Base-by-base conservation (phyloP, 2,888 invertebrate species). In the Drosophila suboccidentalis region DNA sequence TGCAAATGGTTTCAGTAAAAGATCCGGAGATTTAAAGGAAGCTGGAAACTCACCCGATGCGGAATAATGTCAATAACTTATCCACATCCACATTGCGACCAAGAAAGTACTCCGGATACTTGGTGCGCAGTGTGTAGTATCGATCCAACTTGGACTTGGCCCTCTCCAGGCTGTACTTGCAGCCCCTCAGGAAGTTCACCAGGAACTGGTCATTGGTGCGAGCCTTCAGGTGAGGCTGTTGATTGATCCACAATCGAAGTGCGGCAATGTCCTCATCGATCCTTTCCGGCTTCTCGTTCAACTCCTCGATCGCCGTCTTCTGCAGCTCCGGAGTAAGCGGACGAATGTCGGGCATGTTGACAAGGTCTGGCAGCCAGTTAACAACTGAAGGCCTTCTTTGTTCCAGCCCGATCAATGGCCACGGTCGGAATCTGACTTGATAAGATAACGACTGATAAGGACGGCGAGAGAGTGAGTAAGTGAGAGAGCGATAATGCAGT, bases 101-200 rank as follows among this genome's bases (percentile, higher is more conserved):
- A 4, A 62, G 87, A 72, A 61, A 95, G 66, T 72, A 59, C 1
- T 90, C 82, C 0, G 90, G 90, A 46, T 80, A 90, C 57, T 87
- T 90, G 19, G 80, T 87, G 8, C 87, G 82, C 17, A 92, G 60
- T 0, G 95, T 94, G 82, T 95, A 94, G 80, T 93, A 94, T 51
- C 93, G 91, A 81, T 95, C 95, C 6, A 95, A 70, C 88, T 95
- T 95, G 75, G 94, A 93, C 81, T 95, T 95, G 1, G 94, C 66
- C 49, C 94, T 92, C 84, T 95, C 95, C 82, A 95, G 89, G 75
- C 95, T 95, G 89, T 93, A 95, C 90, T 95, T 95, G 84, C 95
- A 94, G 38, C 95, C 95, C 9, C 95, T 93, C 17, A 96, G 91
- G 89, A 95, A 95, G 1, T 94, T 92, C 6, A 94, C 82, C 53